Evolutionary conservation across 92 coral and sea anemone species (phyloP).

Genomic region (Porites lobata): DNA sequence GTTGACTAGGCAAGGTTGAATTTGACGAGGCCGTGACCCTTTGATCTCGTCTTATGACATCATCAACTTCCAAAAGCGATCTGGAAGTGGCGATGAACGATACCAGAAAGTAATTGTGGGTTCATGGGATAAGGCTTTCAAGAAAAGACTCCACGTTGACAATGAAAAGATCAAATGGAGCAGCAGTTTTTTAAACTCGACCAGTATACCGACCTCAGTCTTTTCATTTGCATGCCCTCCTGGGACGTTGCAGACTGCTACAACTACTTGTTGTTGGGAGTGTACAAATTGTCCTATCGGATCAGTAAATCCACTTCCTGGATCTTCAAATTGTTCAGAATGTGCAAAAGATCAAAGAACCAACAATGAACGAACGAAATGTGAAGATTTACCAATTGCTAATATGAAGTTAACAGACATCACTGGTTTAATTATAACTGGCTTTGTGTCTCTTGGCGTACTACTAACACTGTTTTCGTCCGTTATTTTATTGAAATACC

Average conservation of each 20-base stretch:
- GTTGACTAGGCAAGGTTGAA: constrained; percentile 64
- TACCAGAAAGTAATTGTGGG: constrained; percentile 52
- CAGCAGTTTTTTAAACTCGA: background rate
- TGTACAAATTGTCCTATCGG: constrained; percentile 75
- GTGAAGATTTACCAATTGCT: constrained; percentile 47
- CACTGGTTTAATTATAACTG: constrained; percentile 53
- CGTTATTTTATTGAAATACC: constrained; percentile 40
- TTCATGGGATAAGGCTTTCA: constrained; percentile 38
- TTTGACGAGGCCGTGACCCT: constrained; percentile 75
- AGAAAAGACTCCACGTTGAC: constrained; percentile 40
- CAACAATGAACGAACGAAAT: constrained; percentile 57
- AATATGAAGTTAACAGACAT: constrained; percentile 53
- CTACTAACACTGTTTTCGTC: constrained; percentile 25
- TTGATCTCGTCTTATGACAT: constrained; percentile 71
- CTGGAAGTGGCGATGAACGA: background rate
- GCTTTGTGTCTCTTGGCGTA: constrained; percentile 37
- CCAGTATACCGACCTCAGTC: constrained; percentile 59
- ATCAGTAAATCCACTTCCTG: constrained; percentile 40
- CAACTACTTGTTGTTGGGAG: constrained; percentile 85
- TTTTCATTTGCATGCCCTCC: constrained; percentile 77
- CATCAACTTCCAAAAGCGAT: constrained; percentile 52
- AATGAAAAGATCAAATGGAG: constrained; percentile 61
- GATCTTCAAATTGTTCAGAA: constrained; percentile 49
- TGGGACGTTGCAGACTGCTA: constrained; percentile 70
- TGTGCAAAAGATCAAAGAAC: constrained; percentile 60